phyloP scores from a whole-genome alignment of 2,797 vertebrate species.

The Gastrophryne carolinensis region DNA sequence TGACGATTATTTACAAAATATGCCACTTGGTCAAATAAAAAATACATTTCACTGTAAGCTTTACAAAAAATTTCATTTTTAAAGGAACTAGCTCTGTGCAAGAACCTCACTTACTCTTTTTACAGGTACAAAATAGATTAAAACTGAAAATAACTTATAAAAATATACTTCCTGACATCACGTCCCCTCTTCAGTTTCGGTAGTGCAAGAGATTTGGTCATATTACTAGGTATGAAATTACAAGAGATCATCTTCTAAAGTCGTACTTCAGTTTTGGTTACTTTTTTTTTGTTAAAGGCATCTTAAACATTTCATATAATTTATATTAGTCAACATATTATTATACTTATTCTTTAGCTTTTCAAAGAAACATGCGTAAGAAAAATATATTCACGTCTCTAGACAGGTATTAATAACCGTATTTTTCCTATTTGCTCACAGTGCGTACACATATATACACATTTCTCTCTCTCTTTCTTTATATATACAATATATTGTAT shows the following conservation, averaged over 20 bases:
- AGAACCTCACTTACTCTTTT: constrained; percentile 16
- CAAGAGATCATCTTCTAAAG: not conserved
- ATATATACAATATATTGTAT: constrained; percentile 16
- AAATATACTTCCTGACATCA: constrained; percentile 49
- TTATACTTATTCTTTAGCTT: not conserved
- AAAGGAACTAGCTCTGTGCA: constrained; percentile 25
- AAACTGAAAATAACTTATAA: constrained; percentile 47
- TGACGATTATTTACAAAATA: constrained; percentile 38
- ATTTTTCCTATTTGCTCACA: constrained; percentile 16
- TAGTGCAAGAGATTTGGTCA: constrained; percentile 44
- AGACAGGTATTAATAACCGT: not conserved
- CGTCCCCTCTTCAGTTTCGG: constrained; percentile 34
- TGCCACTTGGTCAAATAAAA: constrained; percentile 28
- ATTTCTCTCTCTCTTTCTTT: constrained; percentile 6
- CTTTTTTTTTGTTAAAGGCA: constrained; percentile 19
- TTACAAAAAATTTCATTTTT: constrained; percentile 23
- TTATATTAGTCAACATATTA: constrained; percentile 6
- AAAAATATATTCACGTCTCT: constrained; percentile 35
- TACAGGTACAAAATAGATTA: constrained; percentile 46
- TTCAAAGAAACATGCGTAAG: constrained; percentile 22
- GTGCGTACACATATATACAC: constrained; percentile 24
- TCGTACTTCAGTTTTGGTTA: constrained; percentile 26
- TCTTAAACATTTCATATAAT: constrained; percentile 13
- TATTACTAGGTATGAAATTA: not conserved
- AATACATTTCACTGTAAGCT: constrained; percentile 7